These are phyloP conservation scores for Nephrocerus scutellatus DNA, from an alignment of 2,888 invertebrate genomes.

Conservation along the genomic window DNA sequence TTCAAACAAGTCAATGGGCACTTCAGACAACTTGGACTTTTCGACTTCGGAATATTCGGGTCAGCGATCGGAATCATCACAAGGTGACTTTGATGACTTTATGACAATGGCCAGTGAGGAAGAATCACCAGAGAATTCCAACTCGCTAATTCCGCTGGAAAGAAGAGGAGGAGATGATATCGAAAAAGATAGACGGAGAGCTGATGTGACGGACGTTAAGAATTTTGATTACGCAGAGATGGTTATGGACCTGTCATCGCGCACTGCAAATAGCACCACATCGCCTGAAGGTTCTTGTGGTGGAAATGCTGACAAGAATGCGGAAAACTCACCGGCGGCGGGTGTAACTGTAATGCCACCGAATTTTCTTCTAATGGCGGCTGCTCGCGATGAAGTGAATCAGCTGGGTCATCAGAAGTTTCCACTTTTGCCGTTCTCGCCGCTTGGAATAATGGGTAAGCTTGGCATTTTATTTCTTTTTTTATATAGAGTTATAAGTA, in stretches of 20 bases:
- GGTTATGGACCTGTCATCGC: conserved; percentile 54
- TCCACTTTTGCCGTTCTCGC: conserved; percentile 76
- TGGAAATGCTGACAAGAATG: conserved; percentile 19
- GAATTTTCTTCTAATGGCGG: conserved; percentile 43
- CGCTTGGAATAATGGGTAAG: conserved; percentile 67
- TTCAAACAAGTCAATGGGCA: conserved; percentile 46
- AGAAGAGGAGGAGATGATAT: conserved; percentile 28
- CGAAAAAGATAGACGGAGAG: conserved; percentile 28
- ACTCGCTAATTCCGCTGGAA: conserved; percentile 32
- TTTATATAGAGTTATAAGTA: no score
- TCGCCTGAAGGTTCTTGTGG: conserved; percentile 18
- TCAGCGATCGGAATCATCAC: conserved; percentile 44
- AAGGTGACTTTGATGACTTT: conserved; percentile 44
- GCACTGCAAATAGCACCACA: conserved; percentile 30
- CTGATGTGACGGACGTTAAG: conserved; percentile 1
- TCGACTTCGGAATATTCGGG: conserved; percentile 49
- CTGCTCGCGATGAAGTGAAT: conserved; percentile 43
- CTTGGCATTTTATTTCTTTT: neutral
- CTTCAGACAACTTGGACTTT: conserved; percentile 54
- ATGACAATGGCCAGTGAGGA: conserved; percentile 44
- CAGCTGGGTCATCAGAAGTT: conserved; percentile 46
- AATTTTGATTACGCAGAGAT: conserved; percentile 22
- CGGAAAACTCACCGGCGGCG: conserved; percentile 32
- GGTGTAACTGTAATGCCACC: conserved; percentile 36
- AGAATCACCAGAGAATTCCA: conserved; percentile 38